Evolutionary conservation across 1,140 invertebrate genomes (phyloP).

Genomic region (Hypothenemus hampei): DNA sequence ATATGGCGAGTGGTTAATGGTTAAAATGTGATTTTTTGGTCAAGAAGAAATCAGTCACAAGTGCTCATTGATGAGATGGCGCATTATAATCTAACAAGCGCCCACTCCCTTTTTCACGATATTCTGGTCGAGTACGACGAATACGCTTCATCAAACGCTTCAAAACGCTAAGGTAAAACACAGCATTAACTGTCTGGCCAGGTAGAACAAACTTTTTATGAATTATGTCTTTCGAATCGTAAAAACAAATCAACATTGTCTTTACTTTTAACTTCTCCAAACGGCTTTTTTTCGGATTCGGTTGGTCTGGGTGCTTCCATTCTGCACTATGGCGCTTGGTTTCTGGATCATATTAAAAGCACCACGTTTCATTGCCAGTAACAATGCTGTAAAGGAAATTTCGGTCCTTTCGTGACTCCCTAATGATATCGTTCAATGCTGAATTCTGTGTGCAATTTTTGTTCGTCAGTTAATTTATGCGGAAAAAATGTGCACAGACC

Average conservation of each 20-base stretch:
- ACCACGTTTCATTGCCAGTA: conserved; percentile 34
- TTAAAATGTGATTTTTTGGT: too few species aligned
- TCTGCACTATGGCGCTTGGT: conserved; percentile 29
- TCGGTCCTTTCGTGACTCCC: conserved; percentile 11
- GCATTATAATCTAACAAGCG: too few species aligned
- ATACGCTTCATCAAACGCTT: too few species aligned
- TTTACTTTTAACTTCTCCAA: conserved; percentile 24
- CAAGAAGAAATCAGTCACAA: too few species aligned
- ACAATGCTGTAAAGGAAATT: conserved; percentile 20
- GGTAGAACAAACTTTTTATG: conserved; percentile 3
- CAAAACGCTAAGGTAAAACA: too few species aligned
- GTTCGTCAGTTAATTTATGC: conserved; percentile 3
- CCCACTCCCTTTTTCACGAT: too few species aligned
- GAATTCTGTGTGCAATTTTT: conserved; percentile 2
- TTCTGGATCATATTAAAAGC: conserved; percentile 31
- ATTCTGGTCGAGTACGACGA: too few species aligned
- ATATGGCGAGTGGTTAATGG: background rate
- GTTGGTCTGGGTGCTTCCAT: conserved; percentile 17
- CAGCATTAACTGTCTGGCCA: too few species aligned
- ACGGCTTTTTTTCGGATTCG: conserved; percentile 21
- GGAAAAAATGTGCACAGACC: conserved; percentile 12
- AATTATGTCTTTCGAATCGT: conserved; percentile 15
- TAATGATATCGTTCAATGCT: conserved; percentile 5
- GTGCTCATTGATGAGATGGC: too few species aligned
- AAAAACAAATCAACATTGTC: conserved; percentile 25